Base-by-base conservation (phyloP, 2,888 invertebrate species). In the Sipunculus nudus region DNA sequence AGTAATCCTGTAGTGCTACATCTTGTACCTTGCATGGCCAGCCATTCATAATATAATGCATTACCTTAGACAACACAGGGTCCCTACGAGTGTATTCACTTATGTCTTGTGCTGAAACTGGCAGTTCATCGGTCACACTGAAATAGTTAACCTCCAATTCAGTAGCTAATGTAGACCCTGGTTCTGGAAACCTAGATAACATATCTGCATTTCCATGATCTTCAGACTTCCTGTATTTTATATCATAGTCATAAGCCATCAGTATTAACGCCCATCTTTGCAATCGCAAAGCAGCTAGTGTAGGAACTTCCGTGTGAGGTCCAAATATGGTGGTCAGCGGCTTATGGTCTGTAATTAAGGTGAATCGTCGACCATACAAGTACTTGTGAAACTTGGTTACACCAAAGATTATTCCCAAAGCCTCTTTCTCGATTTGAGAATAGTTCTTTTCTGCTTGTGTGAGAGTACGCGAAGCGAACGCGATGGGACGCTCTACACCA, bases 401-500 rank as follows among this genome's bases (percentile, higher is more conserved):
- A 2, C 78, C 82, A 60, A 74, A 85, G 23, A 83, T 67, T 5
- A 85, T 60, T 13, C 76, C 70, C 26, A 80, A 67, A 25, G 82
- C 78, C 70, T 79, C 82, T 60, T 79, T 78, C 43, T 82, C 79
- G 4, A 80, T 58, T 57, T 80, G 78, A 19, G 75, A 72, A 64
- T 81, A 81, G 6, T 73, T 70, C 35, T 63, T 59, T 67, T 82
- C 78, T 69, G 71, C 80, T 82, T 72, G 76, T 72, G 63, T 67
- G 61, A 84, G 79, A 57, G 82, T 80, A 10, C 74, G 74, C 48
- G 80, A 84, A 0, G 81, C 83, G 65, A 79, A 84, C 2, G 75
- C 73, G 31, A 85, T 82, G 2, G 84, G 83, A 63, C 76, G 61
- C 59, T 84, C 82, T n/a, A 66, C 58, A 19, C 78, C 79, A 68